Percentiles rank a stretch among this genome's conserved stretches.
Evolutionary conservation across 2,113 vertebrate genomes (phyloP).

Genomic region (Dipodomys merriami): DNA sequence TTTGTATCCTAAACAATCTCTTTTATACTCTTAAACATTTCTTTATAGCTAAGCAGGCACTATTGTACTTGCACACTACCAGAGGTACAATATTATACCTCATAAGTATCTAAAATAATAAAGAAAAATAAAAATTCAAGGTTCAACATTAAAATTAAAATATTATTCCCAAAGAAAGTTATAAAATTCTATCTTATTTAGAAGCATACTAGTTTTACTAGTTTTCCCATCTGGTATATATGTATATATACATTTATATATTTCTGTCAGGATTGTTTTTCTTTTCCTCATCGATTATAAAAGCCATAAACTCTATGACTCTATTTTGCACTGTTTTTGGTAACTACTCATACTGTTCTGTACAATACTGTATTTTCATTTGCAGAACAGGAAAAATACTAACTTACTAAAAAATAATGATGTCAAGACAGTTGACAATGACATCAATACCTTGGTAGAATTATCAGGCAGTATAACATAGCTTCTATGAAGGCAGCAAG

Average conservation of each 20-base stretch:
- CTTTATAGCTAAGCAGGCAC: background rate
- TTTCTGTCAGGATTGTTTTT: background rate
- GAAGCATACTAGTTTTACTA: background rate
- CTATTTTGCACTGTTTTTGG: background rate
- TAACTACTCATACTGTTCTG: background rate
- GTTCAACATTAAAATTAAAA: background rate
- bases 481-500: slow-evolving; percentile 11
- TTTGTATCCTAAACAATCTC: background rate
- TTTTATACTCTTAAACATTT: background rate
- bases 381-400: slow-evolving; percentile 21
- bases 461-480: background rate
- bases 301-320: background rate
- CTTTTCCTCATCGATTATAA: slow-evolving; percentile 30
- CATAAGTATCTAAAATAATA: background rate
- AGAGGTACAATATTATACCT: background rate
- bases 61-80: background rate
- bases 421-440: background rate
- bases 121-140: background rate
- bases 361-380: background rate
- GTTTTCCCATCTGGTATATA: background rate
- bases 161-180: background rate
- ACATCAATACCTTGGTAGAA: slow-evolving; percentile 42
- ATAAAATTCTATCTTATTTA: background rate
- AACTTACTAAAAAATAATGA: slow-evolving; percentile 29
- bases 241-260: background rate